phyloP scores from a whole-genome alignment of 1,140 invertebrate genomes.

The Lerema accius region DNA sequence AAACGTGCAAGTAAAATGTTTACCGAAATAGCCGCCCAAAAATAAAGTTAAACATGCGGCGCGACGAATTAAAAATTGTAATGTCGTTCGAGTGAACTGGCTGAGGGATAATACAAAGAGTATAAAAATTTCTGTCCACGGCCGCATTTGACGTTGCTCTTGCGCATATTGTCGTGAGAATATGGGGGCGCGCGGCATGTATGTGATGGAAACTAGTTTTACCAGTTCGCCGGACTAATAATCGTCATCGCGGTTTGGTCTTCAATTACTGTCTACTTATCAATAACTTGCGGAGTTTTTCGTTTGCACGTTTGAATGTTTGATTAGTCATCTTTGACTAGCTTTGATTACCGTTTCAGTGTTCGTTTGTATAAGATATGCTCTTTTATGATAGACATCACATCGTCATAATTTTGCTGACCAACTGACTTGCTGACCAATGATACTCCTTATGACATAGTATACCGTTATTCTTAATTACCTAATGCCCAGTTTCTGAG shows the following conservation, averaged over 20 bases:
- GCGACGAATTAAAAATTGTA: too few species aligned
- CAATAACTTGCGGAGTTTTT: not conserved
- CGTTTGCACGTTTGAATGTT: not conserved
- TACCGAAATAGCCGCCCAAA: not conserved
- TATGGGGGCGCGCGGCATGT: slow-evolving; percentile 7
- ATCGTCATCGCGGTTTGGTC: slow-evolving; percentile 17
- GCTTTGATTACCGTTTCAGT: too few species aligned
- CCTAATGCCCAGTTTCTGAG: too few species aligned
- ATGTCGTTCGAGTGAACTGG: not conserved
- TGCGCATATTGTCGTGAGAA: slow-evolving; percentile 30
- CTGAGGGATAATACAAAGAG: not conserved
- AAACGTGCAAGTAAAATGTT: too few species aligned
- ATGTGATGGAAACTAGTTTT: slow-evolving; percentile 37
- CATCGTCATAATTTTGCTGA: too few species aligned
- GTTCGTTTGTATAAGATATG: too few species aligned
- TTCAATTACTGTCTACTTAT: slow-evolving; percentile 11
- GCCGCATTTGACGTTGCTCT: slow-evolving; percentile 8
- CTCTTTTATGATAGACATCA: too few species aligned
- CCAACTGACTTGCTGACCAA: too few species aligned
- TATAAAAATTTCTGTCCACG: slow-evolving; percentile 1
- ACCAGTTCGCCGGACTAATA: slow-evolving; percentile 37
- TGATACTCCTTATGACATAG: too few species aligned
- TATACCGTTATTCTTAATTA: too few species aligned
- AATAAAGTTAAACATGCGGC: not conserved
- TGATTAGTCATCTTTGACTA: too few species aligned